Evolutionary conservation across 1,140 invertebrate species (phyloP).

Genomic region (Drosophila pandora): DNA sequence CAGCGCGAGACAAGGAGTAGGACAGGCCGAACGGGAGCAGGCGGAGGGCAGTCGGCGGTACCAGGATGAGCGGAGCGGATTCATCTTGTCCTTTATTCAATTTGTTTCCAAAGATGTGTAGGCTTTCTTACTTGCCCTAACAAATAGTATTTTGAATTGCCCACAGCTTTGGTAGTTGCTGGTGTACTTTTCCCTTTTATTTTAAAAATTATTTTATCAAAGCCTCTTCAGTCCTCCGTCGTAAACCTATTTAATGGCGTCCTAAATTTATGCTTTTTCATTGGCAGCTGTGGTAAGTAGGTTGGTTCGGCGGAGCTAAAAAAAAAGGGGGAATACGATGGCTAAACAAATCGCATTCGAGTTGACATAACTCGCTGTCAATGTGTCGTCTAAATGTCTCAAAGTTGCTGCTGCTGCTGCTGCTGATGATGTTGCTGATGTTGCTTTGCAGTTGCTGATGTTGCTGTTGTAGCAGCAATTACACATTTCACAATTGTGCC

Average conservation of each 20-base stretch:
- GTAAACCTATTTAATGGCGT: neutral
- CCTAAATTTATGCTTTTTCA: conserved; percentile 68
- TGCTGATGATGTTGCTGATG: conserved; percentile 40
- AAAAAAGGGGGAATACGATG: conserved; percentile 32
- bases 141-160: neutral
- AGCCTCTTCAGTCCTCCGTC: neutral
- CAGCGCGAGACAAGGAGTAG: conserved; percentile 27
- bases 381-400: conserved; percentile 78
- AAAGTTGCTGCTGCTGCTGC: conserved; percentile 64
- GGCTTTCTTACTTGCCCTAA: conserved; percentile 23
- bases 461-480: conserved; percentile 72
- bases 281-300: conserved; percentile 52
- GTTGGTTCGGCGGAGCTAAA: conserved; percentile 9
- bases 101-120: conserved; percentile 53
- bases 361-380: conserved; percentile 79
- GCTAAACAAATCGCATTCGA: conserved; percentile 78
- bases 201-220: too few species aligned
- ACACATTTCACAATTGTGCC: conserved; percentile 81
- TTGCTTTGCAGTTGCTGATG: conserved; percentile 13
- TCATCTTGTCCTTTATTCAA: conserved; percentile 65
- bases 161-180: neutral
- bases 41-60: neutral
- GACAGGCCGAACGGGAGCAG: conserved; percentile 14
- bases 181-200: neutral
- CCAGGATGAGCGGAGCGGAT: conserved; percentile 10